Base-by-base conservation (phyloP, 35 echinoderm and acorn worm species). In the Stichopus chloronotus region DNA sequence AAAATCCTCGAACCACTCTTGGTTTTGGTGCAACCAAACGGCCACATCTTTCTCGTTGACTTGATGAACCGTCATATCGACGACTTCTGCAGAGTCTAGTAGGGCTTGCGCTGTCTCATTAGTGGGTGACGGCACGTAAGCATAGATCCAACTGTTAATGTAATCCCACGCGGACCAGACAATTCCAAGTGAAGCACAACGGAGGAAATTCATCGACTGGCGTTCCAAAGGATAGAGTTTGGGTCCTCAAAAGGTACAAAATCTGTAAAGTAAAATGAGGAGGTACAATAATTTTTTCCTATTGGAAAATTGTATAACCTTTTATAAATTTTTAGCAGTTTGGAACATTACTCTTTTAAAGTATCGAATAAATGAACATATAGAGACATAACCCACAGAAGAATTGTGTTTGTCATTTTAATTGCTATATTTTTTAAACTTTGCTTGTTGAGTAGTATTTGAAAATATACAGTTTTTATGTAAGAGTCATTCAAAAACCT, bases 1-100 rank as follows among this genome's bases (percentile, higher is more conserved):
- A 57, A 94, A 98, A n/a, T 95, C 91, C 72, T 98, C 96, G 58
- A 98, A 98, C 96, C 96, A 98, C 9, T 94, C 93, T 74, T 76
- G 96, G 76, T 98, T 94, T n/a, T 65, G 74, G 57, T 94, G 92
- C 4, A 98, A 84, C 96, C 96, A 98, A 59, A 82, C 76, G 52
- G 94, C 94, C 22, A 98, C 80, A 20, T 96, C 92, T 30, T 95
- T 95, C 58, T 91, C 87, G 52, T 77, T 87, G 52, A 93, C 82
- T 57, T 93, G 79, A 72, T 84, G 16, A 9, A 80, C 93, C 52
- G 79, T 81, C 93, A 94, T 94, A 19, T 88, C 87, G 61, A 72
- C 54, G 30, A 43, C 30, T 43, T 43, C 30, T 23, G 56, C 93
- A 25, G 93, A 53, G 53, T 88, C 87, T 77, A 90, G 24, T 16